Evolutionary conservation across 2,797 vertebrate species (phyloP).

Genomic region (Ficedula albicollis): DNA sequence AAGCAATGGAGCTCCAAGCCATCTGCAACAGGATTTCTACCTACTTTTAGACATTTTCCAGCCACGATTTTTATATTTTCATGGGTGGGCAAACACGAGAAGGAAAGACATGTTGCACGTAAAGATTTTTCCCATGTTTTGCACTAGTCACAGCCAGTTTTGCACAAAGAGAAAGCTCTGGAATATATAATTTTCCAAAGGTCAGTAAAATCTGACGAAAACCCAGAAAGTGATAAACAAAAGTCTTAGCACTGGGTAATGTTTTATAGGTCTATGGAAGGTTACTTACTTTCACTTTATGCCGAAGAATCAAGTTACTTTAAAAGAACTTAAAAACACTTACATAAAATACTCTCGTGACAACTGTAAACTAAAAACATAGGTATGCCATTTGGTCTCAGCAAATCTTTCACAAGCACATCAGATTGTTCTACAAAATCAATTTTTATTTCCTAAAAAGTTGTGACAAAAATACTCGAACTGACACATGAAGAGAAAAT

Average conservation of each 20-base stretch:
- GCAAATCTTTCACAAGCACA: neutral
- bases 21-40: neutral
- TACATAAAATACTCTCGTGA: neutral
- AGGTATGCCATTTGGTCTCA: neutral
- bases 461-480: neutral
- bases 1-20: neutral
- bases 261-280: neutral
- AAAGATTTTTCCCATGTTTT: neutral
- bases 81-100: neutral
- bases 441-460: neutral
- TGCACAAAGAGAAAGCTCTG: neutral
- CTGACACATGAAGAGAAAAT: neutral
- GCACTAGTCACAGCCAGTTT: neutral
- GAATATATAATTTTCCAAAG: neutral
- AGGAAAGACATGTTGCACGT: fast-evolving
- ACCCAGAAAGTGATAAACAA: neutral
- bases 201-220: neutral
- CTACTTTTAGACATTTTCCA: neutral
- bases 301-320: neutral
- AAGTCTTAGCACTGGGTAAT: neutral
- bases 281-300: neutral
- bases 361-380: neutral
- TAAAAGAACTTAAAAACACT: neutral
- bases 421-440: neutral
- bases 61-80: neutral